Conservation (phyloP, 1,140 invertebrate species). For the Diorhabda sublineata region DNA sequence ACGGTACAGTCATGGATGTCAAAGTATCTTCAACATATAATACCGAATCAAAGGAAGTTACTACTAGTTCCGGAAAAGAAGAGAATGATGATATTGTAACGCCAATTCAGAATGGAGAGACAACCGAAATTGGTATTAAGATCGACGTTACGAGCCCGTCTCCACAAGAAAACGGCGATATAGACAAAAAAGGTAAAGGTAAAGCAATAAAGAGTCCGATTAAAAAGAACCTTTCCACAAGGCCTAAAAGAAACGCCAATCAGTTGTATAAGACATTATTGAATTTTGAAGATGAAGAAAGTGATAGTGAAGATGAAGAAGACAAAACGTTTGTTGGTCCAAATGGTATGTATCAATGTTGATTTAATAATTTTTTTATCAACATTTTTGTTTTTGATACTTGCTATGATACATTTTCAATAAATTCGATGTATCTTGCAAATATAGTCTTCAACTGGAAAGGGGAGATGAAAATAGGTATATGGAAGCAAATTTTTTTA, state of each 20-base stretch:
- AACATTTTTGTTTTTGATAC: not conserved
- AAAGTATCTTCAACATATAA: conserved; percentile 23
- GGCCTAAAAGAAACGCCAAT: conserved; percentile 35
- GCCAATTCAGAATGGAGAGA: conserved; percentile 28
- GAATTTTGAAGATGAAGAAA: conserved; percentile 27
- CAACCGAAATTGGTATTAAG: conserved; percentile 12
- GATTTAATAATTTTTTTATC: not conserved
- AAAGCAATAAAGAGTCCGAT: conserved; percentile 35
- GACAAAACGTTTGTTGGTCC: conserved; percentile 42
- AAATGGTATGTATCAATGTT: conserved; percentile 26
- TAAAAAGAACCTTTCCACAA: conserved; percentile 18
- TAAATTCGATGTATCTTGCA: too few species aligned
- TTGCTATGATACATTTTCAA: too few species aligned
- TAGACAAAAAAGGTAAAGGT: conserved; percentile 33
- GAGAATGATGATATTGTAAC: conserved; percentile 14
- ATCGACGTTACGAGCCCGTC: conserved; percentile 24
- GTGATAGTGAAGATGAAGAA: conserved; percentile 42
- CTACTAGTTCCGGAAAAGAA: not conserved
- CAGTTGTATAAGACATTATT: conserved; percentile 40
- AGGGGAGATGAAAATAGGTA: too few species aligned
- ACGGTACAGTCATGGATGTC: conserved; percentile 25
- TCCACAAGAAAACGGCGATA: conserved; percentile 17
- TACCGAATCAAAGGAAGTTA: conserved; percentile 21
- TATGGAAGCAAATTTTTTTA: too few species aligned
- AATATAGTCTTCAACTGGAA: too few species aligned